Percentiles rank a stretch among this genome's conserved stretches.
phyloP scores from a whole-genome alignment of 1,140 invertebrate genomes.

The Pantala flavescens region DNA sequence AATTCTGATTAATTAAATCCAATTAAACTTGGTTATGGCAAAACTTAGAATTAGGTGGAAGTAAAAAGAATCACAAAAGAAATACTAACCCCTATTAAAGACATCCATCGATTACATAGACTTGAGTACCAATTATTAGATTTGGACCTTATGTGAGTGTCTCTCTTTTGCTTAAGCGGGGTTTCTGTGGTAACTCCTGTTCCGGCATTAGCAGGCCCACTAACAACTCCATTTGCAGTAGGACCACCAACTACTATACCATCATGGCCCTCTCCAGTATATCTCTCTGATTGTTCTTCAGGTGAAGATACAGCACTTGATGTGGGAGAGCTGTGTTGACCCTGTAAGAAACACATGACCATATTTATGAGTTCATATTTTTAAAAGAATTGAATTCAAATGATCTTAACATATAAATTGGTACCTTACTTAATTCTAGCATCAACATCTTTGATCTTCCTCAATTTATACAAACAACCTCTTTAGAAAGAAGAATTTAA shows the following conservation, averaged over 20 bases:
- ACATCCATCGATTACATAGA: conserved; percentile 87
- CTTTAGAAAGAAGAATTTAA: no score
- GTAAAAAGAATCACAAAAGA: no score
- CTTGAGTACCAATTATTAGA: conserved; percentile 87
- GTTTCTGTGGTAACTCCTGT: conserved; percentile 30
- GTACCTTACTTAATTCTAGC: no score
- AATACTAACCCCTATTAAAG: conserved; percentile 70
- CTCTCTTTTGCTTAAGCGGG: conserved; percentile 31
- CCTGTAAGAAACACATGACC: not conserved
- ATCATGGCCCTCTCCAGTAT: not conserved
- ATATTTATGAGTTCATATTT: not conserved
- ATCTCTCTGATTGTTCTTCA: conserved; percentile 24
- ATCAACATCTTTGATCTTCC: no score
- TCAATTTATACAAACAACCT: no score
- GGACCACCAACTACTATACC: conserved; percentile 2
- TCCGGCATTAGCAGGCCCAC: conserved; percentile 15
- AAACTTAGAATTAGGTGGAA: no score
- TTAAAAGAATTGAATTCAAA: no score
- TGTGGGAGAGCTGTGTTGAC: conserved; percentile 19
- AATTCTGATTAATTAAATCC: no score
- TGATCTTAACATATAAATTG: no score
- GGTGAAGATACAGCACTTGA: conserved; percentile 29
- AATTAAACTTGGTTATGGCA: no score
- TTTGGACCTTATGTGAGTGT: conserved; percentile 66
- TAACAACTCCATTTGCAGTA: not conserved